Conservation (phyloP, 2,888 invertebrate genomes). For the Eilema griseolum region DNA sequence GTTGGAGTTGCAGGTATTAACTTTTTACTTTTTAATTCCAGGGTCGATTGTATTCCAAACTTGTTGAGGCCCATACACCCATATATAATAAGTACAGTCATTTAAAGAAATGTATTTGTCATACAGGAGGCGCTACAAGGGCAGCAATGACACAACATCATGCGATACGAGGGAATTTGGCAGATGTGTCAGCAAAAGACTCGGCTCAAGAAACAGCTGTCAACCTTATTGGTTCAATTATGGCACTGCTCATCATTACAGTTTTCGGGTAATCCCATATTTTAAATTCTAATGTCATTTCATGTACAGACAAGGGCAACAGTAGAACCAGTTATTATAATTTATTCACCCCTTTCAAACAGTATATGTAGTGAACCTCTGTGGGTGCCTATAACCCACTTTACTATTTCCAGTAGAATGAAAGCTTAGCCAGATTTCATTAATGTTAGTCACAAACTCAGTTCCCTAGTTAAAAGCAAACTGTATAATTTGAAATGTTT, state of each 20-base stretch:
- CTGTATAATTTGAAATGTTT: no score
- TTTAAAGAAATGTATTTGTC: background rate
- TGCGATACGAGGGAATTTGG: slow-evolving; percentile 95
- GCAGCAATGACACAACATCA: slow-evolving; percentile 98
- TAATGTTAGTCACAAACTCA: no score
- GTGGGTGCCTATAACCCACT: no score
- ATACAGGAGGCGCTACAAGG: slow-evolving; percentile 94
- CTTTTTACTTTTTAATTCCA: no score
- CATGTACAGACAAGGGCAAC: background rate
- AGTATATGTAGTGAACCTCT: background rate
- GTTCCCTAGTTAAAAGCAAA: no score
- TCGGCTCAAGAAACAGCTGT: slow-evolving; percentile 99
- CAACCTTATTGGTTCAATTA: slow-evolving; percentile 94
- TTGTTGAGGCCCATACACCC: no score
- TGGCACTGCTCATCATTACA: slow-evolving; percentile 92
- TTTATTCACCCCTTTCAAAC: background rate
- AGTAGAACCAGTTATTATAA: background rate
- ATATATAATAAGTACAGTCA: no score
- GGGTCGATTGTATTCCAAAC: no score
- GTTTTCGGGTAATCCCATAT: slow-evolving; percentile 81
- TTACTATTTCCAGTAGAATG: background rate
- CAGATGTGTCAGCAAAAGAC: slow-evolving; percentile 97
- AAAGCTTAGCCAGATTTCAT: background rate
- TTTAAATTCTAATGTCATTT: background rate
- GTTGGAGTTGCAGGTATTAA: slow-evolving; percentile 95